phyloP scores from a whole-genome alignment of 2,888 invertebrate genomes.

The Acrobasis suavella region DNA sequence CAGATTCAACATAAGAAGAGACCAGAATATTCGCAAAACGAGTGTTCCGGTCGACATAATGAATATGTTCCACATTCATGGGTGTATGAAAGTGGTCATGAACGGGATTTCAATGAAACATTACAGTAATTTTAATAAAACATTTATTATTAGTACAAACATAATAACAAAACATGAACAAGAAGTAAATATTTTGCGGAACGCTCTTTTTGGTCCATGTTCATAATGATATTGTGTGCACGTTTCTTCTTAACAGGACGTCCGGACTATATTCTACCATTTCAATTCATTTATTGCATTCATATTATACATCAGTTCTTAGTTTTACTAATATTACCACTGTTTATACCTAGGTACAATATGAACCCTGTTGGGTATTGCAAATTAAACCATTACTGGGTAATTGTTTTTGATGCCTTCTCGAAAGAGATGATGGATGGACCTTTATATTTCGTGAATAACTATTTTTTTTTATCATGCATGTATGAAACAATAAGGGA shows the following conservation, averaged over 20 bases:
- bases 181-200: neutral
- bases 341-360: no score
- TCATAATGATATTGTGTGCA: neutral
- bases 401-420: no score
- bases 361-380: no score
- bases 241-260: neutral
- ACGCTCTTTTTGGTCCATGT: neutral
- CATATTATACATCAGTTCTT: no score
- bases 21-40: no score
- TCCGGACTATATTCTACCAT: no score
- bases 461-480: conserved; percentile 34
- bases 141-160: neutral
- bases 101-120: neutral
- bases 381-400: no score
- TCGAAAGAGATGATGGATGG: neutral
- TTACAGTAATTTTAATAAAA: neutral
- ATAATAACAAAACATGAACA: neutral
- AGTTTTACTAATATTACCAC: no score
- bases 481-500: conserved; percentile 20
- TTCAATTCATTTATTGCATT: no score
- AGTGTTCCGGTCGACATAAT: no score
- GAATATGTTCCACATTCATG: no score
- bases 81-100: neutral
- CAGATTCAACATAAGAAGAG: no score
- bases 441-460: neutral